Evolutionary conservation across 2,888 invertebrate genomes (phyloP), one percentile per base, ranked within the genome.

Genomic region (Odiellus spinosus): DNA sequence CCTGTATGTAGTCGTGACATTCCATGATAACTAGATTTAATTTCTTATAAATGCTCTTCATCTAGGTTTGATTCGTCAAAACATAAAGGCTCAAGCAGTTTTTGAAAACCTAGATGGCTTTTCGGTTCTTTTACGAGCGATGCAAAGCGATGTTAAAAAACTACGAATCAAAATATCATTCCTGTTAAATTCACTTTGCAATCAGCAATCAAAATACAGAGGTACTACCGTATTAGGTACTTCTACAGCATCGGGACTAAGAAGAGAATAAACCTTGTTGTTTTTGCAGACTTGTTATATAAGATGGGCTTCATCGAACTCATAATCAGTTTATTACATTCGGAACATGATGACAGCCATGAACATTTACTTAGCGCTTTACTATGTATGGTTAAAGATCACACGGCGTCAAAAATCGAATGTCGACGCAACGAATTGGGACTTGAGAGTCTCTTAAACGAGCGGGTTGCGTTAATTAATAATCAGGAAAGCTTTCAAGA

Each of bases 131-230:
- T 63, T 76, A 44, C 67, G 72, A 45, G 72, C 77, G 3, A 68
- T 85, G 59, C 67, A 71, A 49, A 38, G 38, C 32, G 40, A 47
- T 12, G 70, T 70, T 15, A 70, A 73, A 41, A 73, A 76, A 54
- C 68, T 80, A 2, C 70, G 76, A 56, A 75, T 76, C 2, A 86
- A 84, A 66, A 73, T 79, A 0, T 75, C 80, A 10, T 85, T 86
- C 65, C 67, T 87, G 44, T 63, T 83, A 40, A 67, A 72, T 1
- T 68, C 76, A 15, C 63, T 85, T 11, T 76, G 76, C 55, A 58
- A 64, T 3, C 66, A 73, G 53, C 64, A 72, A 46, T 60, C 65
- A 0, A 65, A 68, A 4, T 69, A 77, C 19, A 75, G 71, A 71
- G 76, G 80, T 75, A 59, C 53, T n/a, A n/a, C n/a, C n/a, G n/a